phyloP scores from a whole-genome alignment of 2,797 vertebrate species.

The Arctocebus calabarensis region DNA sequence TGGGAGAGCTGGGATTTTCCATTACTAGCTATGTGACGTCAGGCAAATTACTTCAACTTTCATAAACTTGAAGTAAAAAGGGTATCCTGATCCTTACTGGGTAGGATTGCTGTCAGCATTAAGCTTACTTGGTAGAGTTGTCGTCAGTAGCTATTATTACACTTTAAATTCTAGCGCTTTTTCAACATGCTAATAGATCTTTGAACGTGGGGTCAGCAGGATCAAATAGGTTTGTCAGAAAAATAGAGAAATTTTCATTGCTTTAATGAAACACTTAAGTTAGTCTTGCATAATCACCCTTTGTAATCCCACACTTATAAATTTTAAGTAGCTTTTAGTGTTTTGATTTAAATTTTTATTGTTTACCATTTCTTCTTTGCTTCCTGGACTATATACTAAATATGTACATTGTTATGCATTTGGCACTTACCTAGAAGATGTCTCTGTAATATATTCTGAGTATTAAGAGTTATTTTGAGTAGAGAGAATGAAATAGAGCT shows the following conservation, averaged over 20 bases:
- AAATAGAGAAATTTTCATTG: not conserved
- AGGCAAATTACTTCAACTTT: not conserved
- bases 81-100: not conserved
- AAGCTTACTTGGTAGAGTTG: not conserved
- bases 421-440: not conserved
- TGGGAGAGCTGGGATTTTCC: not conserved
- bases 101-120: not conserved
- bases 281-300: not conserved
- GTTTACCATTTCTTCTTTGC: conserved; percentile 39
- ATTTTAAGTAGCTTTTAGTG: not conserved
- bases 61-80: not conserved
- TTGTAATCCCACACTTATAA: not conserved
- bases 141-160: not conserved
- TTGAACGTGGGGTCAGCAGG: not conserved
- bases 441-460: conserved; percentile 23
- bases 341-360: conserved; percentile 5
- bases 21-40: not conserved
- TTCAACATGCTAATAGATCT: not conserved
- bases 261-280: not conserved
- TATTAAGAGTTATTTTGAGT: conserved; percentile 30
- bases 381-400: not conserved
- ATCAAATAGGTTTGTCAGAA: not conserved
- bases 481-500: not conserved
- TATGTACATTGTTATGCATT: conserved; percentile 37
- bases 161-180: not conserved